Conservation (phyloP, 2,797 vertebrate species). For the Siniperca scherzeri region DNA sequence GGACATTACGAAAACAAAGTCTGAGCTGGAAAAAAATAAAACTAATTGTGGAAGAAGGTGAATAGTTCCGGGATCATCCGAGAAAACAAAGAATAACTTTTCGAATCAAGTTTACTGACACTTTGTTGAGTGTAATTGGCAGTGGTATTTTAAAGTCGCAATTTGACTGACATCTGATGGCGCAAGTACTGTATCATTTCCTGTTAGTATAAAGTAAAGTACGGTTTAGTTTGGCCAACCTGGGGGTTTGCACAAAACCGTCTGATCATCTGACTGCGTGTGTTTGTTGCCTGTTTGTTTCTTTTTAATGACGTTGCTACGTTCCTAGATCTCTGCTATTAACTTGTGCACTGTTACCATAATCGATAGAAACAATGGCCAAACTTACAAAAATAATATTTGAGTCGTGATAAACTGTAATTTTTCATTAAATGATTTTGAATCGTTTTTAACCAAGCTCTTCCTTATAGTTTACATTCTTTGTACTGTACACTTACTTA, state of each 20-base stretch:
- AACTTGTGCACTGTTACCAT: background rate
- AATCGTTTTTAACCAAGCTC: conserved; percentile 1
- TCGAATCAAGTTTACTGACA: no score
- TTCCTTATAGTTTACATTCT: background rate
- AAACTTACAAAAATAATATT: background rate
- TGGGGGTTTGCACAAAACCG: no score
- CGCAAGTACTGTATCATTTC: background rate
- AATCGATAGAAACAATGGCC: background rate
- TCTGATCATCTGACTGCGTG: no score
- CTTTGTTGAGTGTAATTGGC: no score
- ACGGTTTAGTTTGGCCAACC: no score
- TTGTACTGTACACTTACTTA: no score
- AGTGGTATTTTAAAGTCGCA: background rate
- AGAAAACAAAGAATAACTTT: background rate
- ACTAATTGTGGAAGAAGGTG: no score
- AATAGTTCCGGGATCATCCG: no score
- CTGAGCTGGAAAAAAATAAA: background rate
- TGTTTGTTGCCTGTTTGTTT: background rate
- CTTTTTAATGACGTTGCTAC: background rate
- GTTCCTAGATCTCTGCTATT: background rate
- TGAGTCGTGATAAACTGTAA: background rate
- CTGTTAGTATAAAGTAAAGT: background rate
- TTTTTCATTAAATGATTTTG: background rate
- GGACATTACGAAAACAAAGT: background rate
- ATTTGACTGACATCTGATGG: background rate